phyloP scores from a whole-genome alignment of 2,888 invertebrate species.

The Trisateles emortualis region DNA sequence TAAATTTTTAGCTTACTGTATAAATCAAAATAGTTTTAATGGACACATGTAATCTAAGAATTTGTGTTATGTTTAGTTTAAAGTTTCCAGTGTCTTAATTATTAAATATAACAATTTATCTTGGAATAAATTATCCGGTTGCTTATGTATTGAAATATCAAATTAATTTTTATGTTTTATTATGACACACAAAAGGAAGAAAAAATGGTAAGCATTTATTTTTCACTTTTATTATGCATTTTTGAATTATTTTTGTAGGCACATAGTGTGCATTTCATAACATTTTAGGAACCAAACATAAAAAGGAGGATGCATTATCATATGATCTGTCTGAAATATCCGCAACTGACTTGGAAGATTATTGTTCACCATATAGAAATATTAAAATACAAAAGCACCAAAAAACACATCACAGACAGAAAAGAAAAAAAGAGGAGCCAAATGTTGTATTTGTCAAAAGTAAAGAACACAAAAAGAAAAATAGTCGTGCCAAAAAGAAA shows the following conservation, averaged over 20 bases:
- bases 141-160: no score
- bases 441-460: constrained; percentile 43
- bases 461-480: constrained; percentile 64
- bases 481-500: constrained; percentile 59
- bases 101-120: no score
- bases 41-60: no score
- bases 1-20: no score
- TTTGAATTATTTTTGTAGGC: constrained; percentile 31
- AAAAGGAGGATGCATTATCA: constrained; percentile 51
- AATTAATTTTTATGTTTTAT: background rate
- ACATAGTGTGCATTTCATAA: constrained; percentile 41
- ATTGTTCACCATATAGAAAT: constrained; percentile 39
- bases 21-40: no score
- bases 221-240: constrained; percentile 17
- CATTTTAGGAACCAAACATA: constrained; percentile 55
- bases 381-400: constrained; percentile 52
- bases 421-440: constrained; percentile 58
- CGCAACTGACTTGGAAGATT: constrained; percentile 67
- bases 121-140: no score
- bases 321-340: constrained; percentile 72
- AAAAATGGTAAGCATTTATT: constrained; percentile 30
- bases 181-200: constrained; percentile 11
- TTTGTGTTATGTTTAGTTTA: no score
- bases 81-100: no score
- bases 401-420: constrained; percentile 61